Evolutionary conservation across 1,140 invertebrate genomes (phyloP).

Genomic region (Coptotermes formosanus): DNA sequence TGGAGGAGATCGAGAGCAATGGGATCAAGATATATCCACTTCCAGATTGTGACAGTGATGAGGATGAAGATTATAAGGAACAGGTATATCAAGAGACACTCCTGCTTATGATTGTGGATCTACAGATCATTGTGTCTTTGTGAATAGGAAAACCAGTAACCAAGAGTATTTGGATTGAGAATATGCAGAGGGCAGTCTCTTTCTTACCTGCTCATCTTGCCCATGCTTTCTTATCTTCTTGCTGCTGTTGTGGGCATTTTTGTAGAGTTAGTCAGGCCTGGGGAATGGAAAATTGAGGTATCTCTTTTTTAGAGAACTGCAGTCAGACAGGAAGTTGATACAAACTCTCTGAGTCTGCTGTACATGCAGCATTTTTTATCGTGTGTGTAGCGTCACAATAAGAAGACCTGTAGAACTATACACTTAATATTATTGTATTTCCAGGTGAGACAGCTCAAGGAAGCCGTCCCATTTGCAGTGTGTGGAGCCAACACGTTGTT

Average conservation of each 20-base stretch:
- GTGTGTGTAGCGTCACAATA: neutral
- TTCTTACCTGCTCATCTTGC: neutral
- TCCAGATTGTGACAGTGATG: conserved; percentile 93
- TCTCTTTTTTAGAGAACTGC: too few relatives aligned
- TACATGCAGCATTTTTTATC: neutral
- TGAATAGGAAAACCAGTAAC: too few relatives aligned
- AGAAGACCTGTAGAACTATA: too few relatives aligned
- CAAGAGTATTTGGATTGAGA: too few relatives aligned
- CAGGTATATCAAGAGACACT: conserved; percentile 54
- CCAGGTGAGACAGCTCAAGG: conserved; percentile 82
- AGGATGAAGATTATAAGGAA: conserved; percentile 92
- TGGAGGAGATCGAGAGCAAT: conserved; percentile 80
- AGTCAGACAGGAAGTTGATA: neutral
- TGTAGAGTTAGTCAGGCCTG: too few relatives aligned
- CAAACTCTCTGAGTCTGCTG: neutral
- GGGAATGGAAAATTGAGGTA: too few relatives aligned
- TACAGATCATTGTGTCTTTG: too few relatives aligned
- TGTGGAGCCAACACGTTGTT: conserved; percentile 92
- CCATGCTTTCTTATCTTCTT: neutral
- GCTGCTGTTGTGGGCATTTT: too few relatives aligned
- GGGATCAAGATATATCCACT: conserved; percentile 93
- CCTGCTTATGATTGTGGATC: too few relatives aligned
- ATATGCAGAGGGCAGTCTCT: too few relatives aligned
- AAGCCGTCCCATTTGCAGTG: conserved; percentile 97
- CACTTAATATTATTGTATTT: neutral